A percentile compares a stretch with the other conserved stretches of the same genome.
Evolutionary conservation across 1,140 invertebrate genomes (phyloP).

Genomic region (Thrips palmi): DNA sequence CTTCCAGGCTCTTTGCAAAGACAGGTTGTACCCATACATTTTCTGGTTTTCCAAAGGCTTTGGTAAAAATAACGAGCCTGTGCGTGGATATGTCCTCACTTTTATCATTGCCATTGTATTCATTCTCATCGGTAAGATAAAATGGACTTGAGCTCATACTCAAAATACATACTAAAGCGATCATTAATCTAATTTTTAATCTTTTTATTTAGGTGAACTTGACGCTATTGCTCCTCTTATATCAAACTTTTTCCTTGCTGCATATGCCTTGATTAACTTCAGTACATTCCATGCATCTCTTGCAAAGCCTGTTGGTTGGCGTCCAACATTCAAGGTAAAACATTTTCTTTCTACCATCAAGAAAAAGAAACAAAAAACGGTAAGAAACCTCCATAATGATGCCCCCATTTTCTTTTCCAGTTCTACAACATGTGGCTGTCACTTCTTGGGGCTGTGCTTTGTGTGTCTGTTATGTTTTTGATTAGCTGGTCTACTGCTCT

Average conservation of each 20-base stretch:
- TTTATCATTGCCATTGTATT: slow-evolving; percentile 78
- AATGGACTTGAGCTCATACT: not conserved
- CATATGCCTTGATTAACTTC: slow-evolving; percentile 94
- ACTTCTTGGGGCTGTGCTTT: slow-evolving; percentile 68
- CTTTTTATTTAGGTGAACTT: slow-evolving; percentile 49
- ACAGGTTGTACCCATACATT: slow-evolving; percentile 86
- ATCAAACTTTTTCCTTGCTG: slow-evolving; percentile 95
- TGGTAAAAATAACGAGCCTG: slow-evolving; percentile 78
- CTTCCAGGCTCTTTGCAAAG: slow-evolving; percentile 89
- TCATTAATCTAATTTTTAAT: slow-evolving; percentile 7
- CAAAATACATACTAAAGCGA: not conserved
- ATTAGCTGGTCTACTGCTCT: slow-evolving; percentile 86
- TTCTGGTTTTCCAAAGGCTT: slow-evolving; percentile 83
- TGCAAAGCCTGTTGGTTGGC: slow-evolving; percentile 70
- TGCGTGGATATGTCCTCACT: slow-evolving; percentile 77
- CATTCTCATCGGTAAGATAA: slow-evolving; percentile 64
- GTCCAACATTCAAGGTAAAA: slow-evolving; percentile 65
- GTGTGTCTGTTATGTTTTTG: slow-evolving; percentile 88
- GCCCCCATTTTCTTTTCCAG: slow-evolving; percentile 29
- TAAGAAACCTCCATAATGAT: not conserved
- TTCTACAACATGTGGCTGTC: slow-evolving; percentile 95
- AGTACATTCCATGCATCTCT: slow-evolving; percentile 90
- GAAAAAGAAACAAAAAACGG: not conserved
- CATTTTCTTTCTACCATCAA: not conserved
- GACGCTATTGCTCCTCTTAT: slow-evolving; percentile 91